Evolutionary conservation across 2,888 invertebrate genomes (phyloP).

Genomic region (Agapetus fuscipes): DNA sequence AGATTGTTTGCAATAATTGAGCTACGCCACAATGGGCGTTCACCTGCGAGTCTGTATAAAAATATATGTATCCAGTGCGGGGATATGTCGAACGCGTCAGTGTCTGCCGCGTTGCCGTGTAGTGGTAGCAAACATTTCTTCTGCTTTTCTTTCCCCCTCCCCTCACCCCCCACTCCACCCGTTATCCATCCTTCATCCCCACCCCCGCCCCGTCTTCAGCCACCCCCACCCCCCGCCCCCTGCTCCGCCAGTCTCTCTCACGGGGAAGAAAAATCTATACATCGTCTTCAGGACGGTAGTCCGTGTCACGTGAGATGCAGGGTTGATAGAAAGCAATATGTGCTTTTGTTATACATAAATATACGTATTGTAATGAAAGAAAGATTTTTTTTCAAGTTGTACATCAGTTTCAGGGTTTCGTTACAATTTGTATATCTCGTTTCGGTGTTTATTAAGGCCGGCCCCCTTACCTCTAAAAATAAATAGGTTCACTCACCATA

Average conservation of each 20-base stretch:
- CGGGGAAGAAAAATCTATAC: conserved; percentile 18
- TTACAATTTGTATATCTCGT: too few species aligned
- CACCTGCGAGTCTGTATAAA: too few species aligned
- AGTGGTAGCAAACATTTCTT: conserved; percentile 24
- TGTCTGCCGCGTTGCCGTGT: conserved; percentile 21
- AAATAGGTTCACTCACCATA: too few species aligned
- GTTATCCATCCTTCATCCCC: conserved; percentile 26
- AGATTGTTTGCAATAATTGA: too few species aligned
- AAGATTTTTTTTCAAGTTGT: too few species aligned
- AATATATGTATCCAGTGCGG: conserved; percentile 13
- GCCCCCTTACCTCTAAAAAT: too few species aligned
- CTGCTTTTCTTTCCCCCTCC: conserved; percentile 27
- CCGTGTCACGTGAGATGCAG: conserved; percentile 4
- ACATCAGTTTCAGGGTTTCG: too few species aligned
- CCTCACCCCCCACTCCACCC: conserved; percentile 27
- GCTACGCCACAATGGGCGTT: too few species aligned
- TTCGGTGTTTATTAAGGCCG: too few species aligned
- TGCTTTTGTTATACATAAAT: too few species aligned
- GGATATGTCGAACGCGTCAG: conserved; percentile 17
- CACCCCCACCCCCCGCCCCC: conserved; percentile 28
- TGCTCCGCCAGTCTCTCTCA: conserved; percentile 13
- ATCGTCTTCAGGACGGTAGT: conserved; percentile 14
- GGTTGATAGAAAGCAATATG: too few species aligned
- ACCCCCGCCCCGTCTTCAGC: conserved; percentile 27
- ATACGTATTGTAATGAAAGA: too few species aligned